Percentiles rank a stretch among this genome's conserved stretches.
These are phyloP conservation scores for Gymnothorax javanicus DNA, from an alignment of 2,797 vertebrate species.

Conservation along the genomic window DNA sequence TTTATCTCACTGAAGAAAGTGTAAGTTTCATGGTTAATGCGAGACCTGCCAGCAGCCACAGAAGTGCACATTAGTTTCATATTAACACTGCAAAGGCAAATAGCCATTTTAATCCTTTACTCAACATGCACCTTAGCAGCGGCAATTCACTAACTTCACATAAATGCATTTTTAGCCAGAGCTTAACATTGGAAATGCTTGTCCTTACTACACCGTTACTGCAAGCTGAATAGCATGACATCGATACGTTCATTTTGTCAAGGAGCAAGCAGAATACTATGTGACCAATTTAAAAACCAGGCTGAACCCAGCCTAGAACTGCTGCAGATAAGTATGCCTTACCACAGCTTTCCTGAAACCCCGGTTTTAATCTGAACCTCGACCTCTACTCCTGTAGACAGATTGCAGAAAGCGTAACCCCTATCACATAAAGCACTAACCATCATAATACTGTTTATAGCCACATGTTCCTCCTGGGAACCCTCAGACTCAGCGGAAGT, in stretches of 20 bases:
- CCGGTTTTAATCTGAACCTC: not conserved
- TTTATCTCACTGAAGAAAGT: not conserved
- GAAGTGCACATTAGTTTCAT: not conserved
- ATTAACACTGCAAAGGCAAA: not conserved
- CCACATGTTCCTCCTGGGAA: not conserved
- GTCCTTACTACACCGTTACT: not conserved
- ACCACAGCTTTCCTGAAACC: not conserved
- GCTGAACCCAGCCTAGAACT: not conserved
- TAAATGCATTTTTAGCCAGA: not conserved
- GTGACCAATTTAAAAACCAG: not conserved
- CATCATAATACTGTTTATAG: conserved; percentile 9
- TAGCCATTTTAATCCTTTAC: not conserved
- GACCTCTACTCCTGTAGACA: not conserved
- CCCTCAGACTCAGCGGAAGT: not conserved
- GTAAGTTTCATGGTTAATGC: not conserved
- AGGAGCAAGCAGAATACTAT: not conserved
- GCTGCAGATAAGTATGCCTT: not conserved
- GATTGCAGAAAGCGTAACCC: conserved; percentile 8
- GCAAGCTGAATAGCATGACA: not conserved
- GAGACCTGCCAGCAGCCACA: not conserved
- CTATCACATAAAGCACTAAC: conserved; percentile 7
- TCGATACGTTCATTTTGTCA: not conserved
- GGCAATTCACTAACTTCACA: not conserved
- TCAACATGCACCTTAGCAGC: not conserved
- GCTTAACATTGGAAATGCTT: not conserved